These are phyloP conservation scores for Batillaria attramentaria DNA, from an alignment of 1,140 invertebrate genomes.

Conservation along the genomic window DNA sequence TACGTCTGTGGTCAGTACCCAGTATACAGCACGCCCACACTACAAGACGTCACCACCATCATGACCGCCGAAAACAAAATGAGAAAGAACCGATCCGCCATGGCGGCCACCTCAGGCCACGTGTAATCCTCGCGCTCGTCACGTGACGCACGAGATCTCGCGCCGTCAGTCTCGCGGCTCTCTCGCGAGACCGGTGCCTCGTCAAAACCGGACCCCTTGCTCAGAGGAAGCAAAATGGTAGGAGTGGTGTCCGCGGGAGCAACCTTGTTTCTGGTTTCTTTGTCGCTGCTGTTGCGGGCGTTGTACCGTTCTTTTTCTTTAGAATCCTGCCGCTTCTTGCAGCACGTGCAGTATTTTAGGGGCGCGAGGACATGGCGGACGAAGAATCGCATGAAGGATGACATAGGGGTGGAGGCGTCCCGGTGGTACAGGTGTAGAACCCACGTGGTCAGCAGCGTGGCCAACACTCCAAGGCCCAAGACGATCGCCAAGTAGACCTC, in stretches of 20 bases:
- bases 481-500: slow-evolving; percentile 17
- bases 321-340: background rate
- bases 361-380: slow-evolving; percentile 6
- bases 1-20: slow-evolving; percentile 9
- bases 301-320: background rate
- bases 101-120: slow-evolving; percentile 17
- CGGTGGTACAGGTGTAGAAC: background rate
- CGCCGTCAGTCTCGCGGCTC: background rate
- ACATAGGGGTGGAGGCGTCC: background rate
- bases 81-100: background rate
- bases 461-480: slow-evolving; percentile 2
- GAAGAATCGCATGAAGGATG: background rate
- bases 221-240: no score
- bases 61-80: background rate
- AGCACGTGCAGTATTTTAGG: background rate
- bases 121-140: background rate
- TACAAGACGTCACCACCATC: background rate
- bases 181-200: background rate
- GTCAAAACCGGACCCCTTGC: background rate
- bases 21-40: background rate
- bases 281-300: background rate
- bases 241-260: background rate
- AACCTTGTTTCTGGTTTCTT: background rate
- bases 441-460: slow-evolving; percentile 9
- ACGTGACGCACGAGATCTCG: background rate